Conservation (phyloP, 1,140 invertebrate species). For the Gonioctena quinquepunctata region DNA sequence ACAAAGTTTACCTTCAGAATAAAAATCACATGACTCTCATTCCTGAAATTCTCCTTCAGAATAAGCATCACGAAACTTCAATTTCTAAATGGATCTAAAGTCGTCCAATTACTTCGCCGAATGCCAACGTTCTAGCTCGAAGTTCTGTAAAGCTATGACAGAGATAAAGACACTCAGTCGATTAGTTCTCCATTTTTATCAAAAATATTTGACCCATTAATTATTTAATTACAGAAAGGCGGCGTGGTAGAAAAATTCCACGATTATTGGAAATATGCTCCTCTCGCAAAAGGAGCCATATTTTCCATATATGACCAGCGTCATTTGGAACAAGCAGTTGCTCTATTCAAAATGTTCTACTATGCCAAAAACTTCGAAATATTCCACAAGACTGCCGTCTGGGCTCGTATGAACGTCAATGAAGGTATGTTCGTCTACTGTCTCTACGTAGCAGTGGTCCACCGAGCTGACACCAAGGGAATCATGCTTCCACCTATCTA, state of each 20-base stretch:
- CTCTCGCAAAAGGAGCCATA: slow-evolving; percentile 62
- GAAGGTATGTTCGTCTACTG: slow-evolving; percentile 68
- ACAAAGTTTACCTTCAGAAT: too few species aligned
- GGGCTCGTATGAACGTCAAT: slow-evolving; percentile 66
- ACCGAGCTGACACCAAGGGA: slow-evolving; percentile 64
- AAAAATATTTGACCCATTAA: too few species aligned
- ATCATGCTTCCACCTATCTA: slow-evolving; percentile 67
- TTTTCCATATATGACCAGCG: slow-evolving; percentile 65
- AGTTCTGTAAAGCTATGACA: too few species aligned
- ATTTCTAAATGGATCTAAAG: too few species aligned
- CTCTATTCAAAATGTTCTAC: slow-evolving; percentile 70
- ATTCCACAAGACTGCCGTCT: slow-evolving; percentile 64
- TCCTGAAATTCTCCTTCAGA: too few species aligned
- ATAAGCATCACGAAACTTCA: too few species aligned
- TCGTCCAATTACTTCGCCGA: too few species aligned
- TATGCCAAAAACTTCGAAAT: slow-evolving; percentile 68
- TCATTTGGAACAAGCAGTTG: slow-evolving; percentile 64
- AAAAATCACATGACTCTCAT: too few species aligned
- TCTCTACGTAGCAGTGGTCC: slow-evolving; percentile 63
- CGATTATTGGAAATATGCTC: slow-evolving; percentile 55
- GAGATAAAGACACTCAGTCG: too few species aligned
- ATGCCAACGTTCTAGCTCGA: too few species aligned
- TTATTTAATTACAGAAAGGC: slow-evolving; percentile 16
- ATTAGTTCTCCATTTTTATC: too few species aligned
- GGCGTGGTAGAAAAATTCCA: slow-evolving; percentile 60